These are phyloP conservation scores for Sebastes melanostomus DNA, from an alignment of 2,797 vertebrate species.

Conservation along the genomic window DNA sequence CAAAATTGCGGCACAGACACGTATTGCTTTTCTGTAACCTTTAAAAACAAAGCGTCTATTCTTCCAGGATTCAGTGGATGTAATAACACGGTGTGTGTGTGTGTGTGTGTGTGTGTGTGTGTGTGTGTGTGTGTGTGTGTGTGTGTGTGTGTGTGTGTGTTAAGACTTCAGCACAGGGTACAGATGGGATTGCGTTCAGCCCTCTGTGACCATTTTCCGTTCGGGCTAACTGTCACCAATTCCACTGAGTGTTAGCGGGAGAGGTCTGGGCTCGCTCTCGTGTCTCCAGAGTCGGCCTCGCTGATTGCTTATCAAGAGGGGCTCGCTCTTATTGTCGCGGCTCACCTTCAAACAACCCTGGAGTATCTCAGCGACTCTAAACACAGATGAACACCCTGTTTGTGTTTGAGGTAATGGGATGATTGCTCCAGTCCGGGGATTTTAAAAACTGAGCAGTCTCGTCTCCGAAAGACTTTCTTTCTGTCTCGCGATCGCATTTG, in stretches of 20 bases:
- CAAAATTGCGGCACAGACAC: conserved; percentile 8
- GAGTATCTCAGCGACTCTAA: not conserved
- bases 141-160: not conserved
- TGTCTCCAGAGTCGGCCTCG: conserved; percentile 32
- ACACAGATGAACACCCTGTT: not conserved
- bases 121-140: not conserved
- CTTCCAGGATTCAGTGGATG: conserved; percentile 14
- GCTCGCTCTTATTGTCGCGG: conserved; percentile 24
- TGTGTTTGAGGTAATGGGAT: conserved; percentile 1
- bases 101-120: not conserved
- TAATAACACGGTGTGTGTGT: conserved; percentile 12
- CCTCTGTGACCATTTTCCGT: conserved; percentile 48
- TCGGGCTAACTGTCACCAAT: conserved; percentile 50
- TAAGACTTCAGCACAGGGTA: conserved; percentile 16
- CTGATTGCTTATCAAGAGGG: conserved; percentile 57
- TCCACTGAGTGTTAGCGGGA: conserved; percentile 22
- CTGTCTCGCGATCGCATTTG: not conserved
- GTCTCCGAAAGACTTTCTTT: not conserved
- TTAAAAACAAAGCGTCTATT: conserved; percentile 40
- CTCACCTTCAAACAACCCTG: conserved; percentile 47
- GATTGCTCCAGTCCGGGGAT: not conserved
- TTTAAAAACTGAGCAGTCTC: not conserved
- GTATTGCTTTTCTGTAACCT: conserved; percentile 47
- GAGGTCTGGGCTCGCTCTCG: conserved; percentile 15
- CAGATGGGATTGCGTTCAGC: conserved; percentile 33